Conservation (phyloP, 2,113 vertebrate genomes). For the Antennarius striatus region DNA sequence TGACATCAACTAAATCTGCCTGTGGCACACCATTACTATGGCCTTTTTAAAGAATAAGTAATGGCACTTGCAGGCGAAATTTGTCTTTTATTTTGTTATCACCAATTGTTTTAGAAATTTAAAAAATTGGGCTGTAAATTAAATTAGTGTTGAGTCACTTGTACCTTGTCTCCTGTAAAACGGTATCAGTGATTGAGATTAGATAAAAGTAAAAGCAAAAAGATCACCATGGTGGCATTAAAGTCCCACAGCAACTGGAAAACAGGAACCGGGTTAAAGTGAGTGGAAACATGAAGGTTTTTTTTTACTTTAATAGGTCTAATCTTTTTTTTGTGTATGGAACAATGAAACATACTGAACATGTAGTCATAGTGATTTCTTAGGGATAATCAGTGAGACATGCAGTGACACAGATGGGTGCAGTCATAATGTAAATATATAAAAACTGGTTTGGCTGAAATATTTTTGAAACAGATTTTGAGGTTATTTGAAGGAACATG, state of each 20-base stretch:
- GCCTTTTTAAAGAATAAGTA: no score
- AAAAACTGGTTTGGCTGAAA: neutral
- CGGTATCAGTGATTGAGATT: conserved; percentile 17
- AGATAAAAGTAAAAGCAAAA: conserved; percentile 14
- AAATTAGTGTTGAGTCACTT: conserved; percentile 17
- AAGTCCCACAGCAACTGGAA: neutral
- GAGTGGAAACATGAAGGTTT: neutral
- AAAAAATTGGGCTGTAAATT: neutral
- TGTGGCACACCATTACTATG: no score
- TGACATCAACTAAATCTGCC: neutral
- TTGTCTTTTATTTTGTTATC: no score
- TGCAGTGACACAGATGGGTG: neutral
- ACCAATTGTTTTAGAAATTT: no score
- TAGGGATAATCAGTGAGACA: neutral
- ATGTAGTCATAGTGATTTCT: neutral
- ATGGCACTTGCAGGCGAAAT: no score
- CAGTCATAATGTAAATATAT: neutral
- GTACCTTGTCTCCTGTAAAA: conserved; percentile 32
- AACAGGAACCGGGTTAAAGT: neutral
- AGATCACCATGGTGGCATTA: neutral
- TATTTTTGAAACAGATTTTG: neutral
- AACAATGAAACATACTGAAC: no score
- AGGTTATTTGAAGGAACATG: neutral
- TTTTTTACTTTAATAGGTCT: neutral
- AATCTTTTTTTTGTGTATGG: neutral